Conservation (phyloP, 2,113 vertebrate genomes). For the Malurus alboscapulatus region DNA sequence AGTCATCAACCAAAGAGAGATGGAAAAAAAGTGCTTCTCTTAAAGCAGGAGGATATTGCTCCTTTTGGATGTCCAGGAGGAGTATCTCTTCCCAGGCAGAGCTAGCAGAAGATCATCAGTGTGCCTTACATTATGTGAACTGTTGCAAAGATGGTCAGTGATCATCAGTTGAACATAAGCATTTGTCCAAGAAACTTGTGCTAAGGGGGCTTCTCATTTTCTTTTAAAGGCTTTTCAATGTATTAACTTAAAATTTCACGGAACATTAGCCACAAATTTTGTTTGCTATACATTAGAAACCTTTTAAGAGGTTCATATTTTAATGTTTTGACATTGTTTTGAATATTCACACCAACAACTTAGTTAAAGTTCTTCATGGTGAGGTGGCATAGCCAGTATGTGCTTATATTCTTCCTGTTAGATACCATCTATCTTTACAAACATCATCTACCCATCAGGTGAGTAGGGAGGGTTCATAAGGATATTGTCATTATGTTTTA, state of each 20-base stretch:
- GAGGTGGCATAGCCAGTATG: not conserved
- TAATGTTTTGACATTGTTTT: not conserved
- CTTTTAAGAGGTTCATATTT: not conserved
- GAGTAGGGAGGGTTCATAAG: not conserved
- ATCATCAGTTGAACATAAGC: not conserved
- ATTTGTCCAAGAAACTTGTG: not conserved
- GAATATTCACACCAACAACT: not conserved
- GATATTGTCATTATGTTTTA: not conserved
- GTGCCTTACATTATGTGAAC: not conserved
- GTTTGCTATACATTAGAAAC: not conserved
- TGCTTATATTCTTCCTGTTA: not conserved
- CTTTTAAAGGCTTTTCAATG: not conserved
- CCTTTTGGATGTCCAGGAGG: not conserved
- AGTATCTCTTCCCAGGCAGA: not conserved
- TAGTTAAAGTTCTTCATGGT: not conserved
- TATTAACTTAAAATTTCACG: not conserved
- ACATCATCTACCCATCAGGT: not conserved
- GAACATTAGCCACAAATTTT: rapidly evolving
- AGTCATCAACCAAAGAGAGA: slow-evolving; percentile 10
- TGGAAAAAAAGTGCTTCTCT: not conserved
- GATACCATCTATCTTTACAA: not conserved
- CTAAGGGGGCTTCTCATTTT: not conserved
- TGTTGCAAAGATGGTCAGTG: not conserved
- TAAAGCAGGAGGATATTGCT: not conserved
- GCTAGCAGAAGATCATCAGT: not conserved